These are phyloP conservation scores for Aricia agestis DNA, from an alignment of 1,140 invertebrate species.

Conservation along the genomic window DNA sequence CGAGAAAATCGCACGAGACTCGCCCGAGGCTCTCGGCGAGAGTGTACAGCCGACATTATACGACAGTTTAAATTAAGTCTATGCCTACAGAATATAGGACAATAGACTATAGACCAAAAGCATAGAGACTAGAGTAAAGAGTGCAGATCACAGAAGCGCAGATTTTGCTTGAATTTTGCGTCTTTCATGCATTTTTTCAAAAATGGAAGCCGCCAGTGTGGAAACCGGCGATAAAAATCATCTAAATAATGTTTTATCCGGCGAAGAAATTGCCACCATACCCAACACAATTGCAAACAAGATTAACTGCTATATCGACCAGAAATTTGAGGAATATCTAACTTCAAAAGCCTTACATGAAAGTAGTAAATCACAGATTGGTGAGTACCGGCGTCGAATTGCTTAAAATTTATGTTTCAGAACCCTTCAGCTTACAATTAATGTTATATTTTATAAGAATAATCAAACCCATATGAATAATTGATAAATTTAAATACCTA, in stretches of 20 bases:
- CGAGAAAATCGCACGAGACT: too few species aligned
- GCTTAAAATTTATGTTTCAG: background rate
- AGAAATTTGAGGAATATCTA: slow-evolving; percentile 82
- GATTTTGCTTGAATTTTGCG: slow-evolving; percentile 19
- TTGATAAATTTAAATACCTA: too few species aligned
- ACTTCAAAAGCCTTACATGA: slow-evolving; percentile 83
- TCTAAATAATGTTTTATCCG: slow-evolving; percentile 66
- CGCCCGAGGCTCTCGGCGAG: too few species aligned
- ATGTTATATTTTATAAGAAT: background rate
- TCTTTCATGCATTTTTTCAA: slow-evolving; percentile 37
- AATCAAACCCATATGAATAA: background rate
- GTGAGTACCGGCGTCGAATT: slow-evolving; percentile 66
- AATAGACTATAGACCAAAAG: background rate
- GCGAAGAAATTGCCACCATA: slow-evolving; percentile 57
- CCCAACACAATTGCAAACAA: slow-evolving; percentile 69
- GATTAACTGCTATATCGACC: slow-evolving; percentile 79
- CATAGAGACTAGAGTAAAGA: too few species aligned
- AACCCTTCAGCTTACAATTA: background rate
- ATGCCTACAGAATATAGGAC: too few species aligned
- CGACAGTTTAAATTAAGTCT: too few species aligned
- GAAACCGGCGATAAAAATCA: slow-evolving; percentile 67
- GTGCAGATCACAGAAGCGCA: too few species aligned
- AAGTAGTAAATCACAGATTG: slow-evolving; percentile 77
- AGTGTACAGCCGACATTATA: too few species aligned
- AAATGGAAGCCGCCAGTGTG: slow-evolving; percentile 62